Evolutionary conservation across 2,888 invertebrate species (phyloP), one percentile per base, ranked within the genome.

Genomic region (Oscheius sp.): DNA sequence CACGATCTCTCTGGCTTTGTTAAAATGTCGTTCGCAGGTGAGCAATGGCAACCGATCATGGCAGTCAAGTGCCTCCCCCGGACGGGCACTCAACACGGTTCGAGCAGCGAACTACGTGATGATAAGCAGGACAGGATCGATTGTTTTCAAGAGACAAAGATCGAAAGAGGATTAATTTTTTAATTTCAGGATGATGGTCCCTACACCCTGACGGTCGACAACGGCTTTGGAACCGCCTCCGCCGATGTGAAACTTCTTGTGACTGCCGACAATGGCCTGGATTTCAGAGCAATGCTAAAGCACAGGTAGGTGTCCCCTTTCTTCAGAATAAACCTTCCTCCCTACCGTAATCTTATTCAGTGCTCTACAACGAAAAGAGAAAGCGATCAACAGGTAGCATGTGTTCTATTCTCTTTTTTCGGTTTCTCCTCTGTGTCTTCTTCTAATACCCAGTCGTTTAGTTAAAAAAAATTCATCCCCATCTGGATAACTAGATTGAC

Each of bases 241-340:
- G 95, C 94, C 70, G 95, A 95, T 87, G 93, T 94, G 91, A 92
- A 92, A 86, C 91, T 98, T 78, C 96, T 94, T 87, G 96, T 98
- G 71, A 95, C 88, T 8, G 71, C 80, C 14, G 84, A 82, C 49
- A 75, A 78, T 44, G 78, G 75, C 38, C 93, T 97, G 92, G 98
- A 98, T 89, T 99, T 97, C 92, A 92, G 98, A 89, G 92, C 95
- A 74, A 92, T 97, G 92, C 90, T 98, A 83, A 95, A 95, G 89
- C 95, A 94, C 90, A 91, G 84, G 85, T 85, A 67, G 8, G 65
- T 17, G 30, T 32, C 30, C 20, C 20, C 2, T 1, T 24, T 9
- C 20, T 32, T 20, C 33, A 2, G 33, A 8, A 12, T 28, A 26
- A 17, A 6, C 47, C 12, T 26, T n/a, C 24, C 28, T 20, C 24